phyloP scores from a whole-genome alignment of 2,113 vertebrate species.

The Bungarus multicinctus region DNA sequence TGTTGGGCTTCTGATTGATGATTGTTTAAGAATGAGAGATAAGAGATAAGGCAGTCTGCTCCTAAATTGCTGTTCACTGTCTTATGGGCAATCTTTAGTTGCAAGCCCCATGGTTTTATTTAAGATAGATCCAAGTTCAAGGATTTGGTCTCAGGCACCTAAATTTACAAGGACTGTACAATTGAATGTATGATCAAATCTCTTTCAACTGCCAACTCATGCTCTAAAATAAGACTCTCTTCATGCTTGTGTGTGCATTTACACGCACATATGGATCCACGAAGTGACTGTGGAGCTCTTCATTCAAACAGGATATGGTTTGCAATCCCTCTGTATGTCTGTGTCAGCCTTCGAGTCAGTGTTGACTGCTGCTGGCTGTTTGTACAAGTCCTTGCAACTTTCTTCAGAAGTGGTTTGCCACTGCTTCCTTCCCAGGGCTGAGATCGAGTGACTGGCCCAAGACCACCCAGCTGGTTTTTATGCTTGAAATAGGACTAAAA shows the following conservation, averaged over 20 bases:
- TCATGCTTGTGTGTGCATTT: background rate
- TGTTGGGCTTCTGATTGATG: slow-evolving; percentile 15
- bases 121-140: background rate
- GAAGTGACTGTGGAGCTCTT: background rate
- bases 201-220: background rate
- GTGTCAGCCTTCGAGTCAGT: background rate
- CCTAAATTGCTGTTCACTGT: slow-evolving; percentile 6
- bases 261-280: background rate
- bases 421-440: background rate
- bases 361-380: background rate
- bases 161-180: background rate
- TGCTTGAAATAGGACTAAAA: background rate
- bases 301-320: background rate
- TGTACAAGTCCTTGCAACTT: too few species aligned
- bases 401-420: background rate
- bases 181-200: background rate
- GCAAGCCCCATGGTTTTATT: slow-evolving; percentile 5
- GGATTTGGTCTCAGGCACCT: background rate
- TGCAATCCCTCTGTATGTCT: background rate
- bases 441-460: background rate
- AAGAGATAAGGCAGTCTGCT: background rate
- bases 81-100: slow-evolving; percentile 15
- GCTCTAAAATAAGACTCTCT: background rate
- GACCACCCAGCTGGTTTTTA: background rate
- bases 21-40: slow-evolving; percentile 16